Base-by-base conservation (phyloP, 2,888 invertebrate species). In the Dasypolia templi region DNA sequence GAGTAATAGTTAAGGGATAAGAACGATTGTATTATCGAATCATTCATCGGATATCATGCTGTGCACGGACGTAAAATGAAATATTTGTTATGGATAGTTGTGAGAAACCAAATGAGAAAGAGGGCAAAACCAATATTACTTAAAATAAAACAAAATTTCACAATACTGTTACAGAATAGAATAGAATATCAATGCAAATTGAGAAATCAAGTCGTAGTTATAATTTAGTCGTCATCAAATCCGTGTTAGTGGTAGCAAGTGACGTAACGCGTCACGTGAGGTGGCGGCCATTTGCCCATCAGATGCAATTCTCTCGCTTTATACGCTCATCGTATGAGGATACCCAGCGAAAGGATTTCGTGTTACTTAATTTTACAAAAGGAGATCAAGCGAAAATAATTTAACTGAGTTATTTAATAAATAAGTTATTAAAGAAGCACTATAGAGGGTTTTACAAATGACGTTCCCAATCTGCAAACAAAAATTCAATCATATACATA, bases 281-380 rank as follows among this genome's bases (percentile, higher is more conserved):
- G 72, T 58, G 49, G 51, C 70, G 42, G 46, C 75, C 75, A 86
- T 85, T 82, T 82, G 70, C 29, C 62, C 9, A 81, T 90, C 88
- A 87, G 91, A 94, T 94, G 94, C 94, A 94, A 93, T 94, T 94
- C 92, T 91, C 85, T n/a, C n/a, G n/a, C n/a, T 93, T 92, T 84
- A 82, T 70, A 68, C 65, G 49, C 61, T 14, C n/a, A 22, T 58
- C 22, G 7, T 49, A 32, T 32, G 44, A 42, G 12, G 9, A 53
- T 55, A 11, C 17, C 76, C 35, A 2, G 19, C 5, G 0, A 71
- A 63, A 61, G 17, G 51, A 19, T 22, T 39, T 19, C 17, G 42
- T 19, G 32, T 71, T 75, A 12, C 46, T 53, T 44, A 22, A 58
- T 49, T 32, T 56, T 62, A 6, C n/a, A 4, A 69, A 17, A 26